Percentiles rank a stretch among this genome's conserved stretches.
Evolutionary conservation across 2,113 vertebrate genomes (phyloP).

Genomic region (Nannospalax galili): DNA sequence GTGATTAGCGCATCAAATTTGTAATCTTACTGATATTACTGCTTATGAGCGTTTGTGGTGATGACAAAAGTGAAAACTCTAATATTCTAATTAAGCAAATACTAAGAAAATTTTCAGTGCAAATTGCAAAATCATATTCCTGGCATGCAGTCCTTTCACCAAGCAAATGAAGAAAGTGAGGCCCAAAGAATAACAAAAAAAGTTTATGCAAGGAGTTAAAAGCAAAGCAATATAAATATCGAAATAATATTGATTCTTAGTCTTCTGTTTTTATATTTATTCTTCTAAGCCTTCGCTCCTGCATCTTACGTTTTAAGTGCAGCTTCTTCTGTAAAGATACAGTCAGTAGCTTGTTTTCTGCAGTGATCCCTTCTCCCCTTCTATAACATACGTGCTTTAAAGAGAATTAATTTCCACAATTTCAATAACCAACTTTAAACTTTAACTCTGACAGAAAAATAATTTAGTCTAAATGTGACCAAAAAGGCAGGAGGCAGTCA

Average conservation of each 20-base stretch:
- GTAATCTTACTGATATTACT: background rate
- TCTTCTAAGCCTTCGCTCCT: background rate
- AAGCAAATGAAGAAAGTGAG: background rate
- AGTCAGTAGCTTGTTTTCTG: background rate
- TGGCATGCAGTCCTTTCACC: background rate
- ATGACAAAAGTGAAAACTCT: conserved; percentile 1
- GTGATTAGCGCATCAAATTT: conserved; percentile 1
- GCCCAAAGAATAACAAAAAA: background rate
- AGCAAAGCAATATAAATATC: background rate
- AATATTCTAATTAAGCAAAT: conserved; percentile 50
- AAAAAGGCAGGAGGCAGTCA: conserved; percentile 23
- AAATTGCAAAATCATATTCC: background rate
- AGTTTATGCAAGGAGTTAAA: background rate
- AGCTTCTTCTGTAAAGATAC: background rate
- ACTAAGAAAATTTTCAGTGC: background rate
- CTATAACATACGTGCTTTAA: background rate
- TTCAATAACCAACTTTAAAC: background rate
- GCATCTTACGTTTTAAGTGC: background rate
- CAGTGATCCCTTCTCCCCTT: background rate
- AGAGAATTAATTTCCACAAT: background rate
- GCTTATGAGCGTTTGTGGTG: background rate
- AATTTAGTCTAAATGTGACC: background rate
- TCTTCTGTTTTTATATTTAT: background rate
- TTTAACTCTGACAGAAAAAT: conserved; percentile 40
- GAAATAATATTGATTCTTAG: background rate